phyloP scores from a whole-genome alignment of 2,113 vertebrate genomes.

The Leiothrix lutea region DNA sequence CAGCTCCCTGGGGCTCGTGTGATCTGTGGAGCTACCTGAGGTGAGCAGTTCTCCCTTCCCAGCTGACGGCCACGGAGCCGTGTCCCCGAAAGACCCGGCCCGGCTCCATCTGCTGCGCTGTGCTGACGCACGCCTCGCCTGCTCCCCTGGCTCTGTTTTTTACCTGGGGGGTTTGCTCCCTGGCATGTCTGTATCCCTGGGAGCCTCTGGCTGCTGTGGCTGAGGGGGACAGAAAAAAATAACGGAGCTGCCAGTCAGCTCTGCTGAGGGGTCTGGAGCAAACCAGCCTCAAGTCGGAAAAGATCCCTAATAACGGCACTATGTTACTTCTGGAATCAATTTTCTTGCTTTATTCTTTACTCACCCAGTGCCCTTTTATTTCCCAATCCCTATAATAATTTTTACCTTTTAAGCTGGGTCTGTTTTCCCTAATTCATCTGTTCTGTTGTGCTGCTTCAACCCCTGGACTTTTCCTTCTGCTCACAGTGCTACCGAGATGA shows the following conservation, averaged over 20 bases:
- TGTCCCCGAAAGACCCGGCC: fast-evolving
- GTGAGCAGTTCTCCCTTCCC: neutral
- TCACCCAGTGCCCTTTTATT: neutral
- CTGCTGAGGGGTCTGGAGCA: neutral
- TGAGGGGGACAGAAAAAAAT: neutral
- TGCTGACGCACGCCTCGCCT: fast-evolving
- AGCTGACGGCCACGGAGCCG: fast-evolving
- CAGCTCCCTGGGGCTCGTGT: neutral
- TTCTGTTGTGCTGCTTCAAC: neutral
- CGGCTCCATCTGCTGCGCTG: neutral
- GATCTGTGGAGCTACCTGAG: neutral
- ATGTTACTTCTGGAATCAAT: neutral
- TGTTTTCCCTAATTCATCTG: neutral
- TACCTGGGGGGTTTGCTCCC: neutral
- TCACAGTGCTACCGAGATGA: neutral
- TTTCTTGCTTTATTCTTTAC: neutral
- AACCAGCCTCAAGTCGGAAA: fast-evolving
- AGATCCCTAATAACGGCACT: fast-evolving
- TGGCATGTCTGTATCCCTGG: fast-evolving
- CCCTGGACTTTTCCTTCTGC: neutral
- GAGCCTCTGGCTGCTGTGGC: neutral
- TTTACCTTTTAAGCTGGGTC: neutral
- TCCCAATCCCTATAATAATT: neutral
- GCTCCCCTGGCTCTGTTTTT: neutral
- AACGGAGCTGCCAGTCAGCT: fast-evolving